Evolutionary conservation across 2,797 vertebrate genomes (phyloP).

Genomic region (Myiotriccus ornatus): DNA sequence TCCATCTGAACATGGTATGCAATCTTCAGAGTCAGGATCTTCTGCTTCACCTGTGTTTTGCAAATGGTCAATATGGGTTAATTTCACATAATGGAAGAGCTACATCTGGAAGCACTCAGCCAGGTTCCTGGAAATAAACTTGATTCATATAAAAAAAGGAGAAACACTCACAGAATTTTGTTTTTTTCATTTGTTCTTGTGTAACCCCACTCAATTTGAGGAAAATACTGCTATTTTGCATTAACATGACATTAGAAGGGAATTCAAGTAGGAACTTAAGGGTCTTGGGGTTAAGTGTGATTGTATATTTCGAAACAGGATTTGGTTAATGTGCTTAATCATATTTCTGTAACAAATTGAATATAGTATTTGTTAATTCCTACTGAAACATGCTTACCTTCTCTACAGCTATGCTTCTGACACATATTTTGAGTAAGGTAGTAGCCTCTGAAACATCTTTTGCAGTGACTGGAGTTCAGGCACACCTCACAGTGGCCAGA

Average conservation of each 20-base stretch:
- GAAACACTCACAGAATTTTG: neutral
- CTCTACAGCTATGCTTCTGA: conserved; percentile 75
- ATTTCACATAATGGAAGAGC: neutral
- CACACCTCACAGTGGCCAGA: conserved; percentile 81
- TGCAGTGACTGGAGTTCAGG: conserved; percentile 69
- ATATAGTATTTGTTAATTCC: neutral
- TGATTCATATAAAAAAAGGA: neutral
- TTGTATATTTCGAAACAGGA: neutral
- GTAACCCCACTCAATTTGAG: neutral
- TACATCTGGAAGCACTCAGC: neutral
- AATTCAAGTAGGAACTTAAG: neutral
- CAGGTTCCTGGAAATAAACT: neutral
- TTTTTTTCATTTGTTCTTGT: neutral
- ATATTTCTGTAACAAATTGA: neutral
- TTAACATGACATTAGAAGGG: neutral
- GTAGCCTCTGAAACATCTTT: conserved; percentile 77
- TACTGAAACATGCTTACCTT: conserved; percentile 76
- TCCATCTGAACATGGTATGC: conserved; percentile 85
- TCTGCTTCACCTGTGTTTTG: conserved; percentile 77
- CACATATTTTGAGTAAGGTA: conserved; percentile 75
- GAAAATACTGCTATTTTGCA: neutral
- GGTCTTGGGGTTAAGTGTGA: neutral
- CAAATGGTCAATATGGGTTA: neutral
- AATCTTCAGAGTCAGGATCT: conserved; percentile 75
- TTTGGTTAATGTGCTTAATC: neutral